Percentiles rank a stretch among this genome's conserved stretches.
These are phyloP conservation scores for Agriotes lineatus DNA, from an alignment of 2,888 invertebrate genomes.

Conservation along the genomic window DNA sequence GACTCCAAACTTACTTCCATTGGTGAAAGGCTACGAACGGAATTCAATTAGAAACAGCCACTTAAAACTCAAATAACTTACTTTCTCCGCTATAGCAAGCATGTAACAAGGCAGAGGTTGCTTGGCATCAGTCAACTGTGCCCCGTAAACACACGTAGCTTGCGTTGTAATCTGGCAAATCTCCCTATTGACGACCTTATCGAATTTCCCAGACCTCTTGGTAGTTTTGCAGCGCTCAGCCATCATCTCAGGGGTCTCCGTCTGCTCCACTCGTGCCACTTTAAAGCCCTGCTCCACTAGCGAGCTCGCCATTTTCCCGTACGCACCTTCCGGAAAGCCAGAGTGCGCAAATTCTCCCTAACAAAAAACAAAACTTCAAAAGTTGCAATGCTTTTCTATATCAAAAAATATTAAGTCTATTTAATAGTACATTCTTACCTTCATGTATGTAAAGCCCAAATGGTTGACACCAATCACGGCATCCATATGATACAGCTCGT, in stretches of 20 bases:
- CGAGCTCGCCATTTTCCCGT: conserved; percentile 88
- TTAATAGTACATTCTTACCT: conserved; percentile 68
- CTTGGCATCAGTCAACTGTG: conserved; percentile 82
- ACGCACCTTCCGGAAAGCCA: conserved; percentile 97
- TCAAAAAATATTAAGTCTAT: too few relatives aligned
- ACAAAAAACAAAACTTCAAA: too few relatives aligned
- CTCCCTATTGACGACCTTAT: conserved; percentile 93
- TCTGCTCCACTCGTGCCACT: conserved; percentile 96
- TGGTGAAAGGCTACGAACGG: conserved; percentile 60
- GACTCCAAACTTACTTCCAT: conserved; percentile 80
- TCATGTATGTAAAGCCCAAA: conserved; percentile 94
- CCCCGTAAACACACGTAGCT: conserved; percentile 87
- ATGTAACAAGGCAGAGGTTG: conserved; percentile 78
- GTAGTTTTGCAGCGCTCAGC: conserved; percentile 77
- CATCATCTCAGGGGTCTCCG: conserved; percentile 98
- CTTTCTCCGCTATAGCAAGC: conserved; percentile 84
- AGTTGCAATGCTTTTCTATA: too few relatives aligned
- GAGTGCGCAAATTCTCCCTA: conserved; percentile 96
- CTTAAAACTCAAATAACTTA: neutral
- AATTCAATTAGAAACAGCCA: too few relatives aligned
- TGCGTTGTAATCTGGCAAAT: conserved; percentile 92
- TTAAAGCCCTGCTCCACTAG: conserved; percentile 93
- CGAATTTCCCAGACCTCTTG: conserved; percentile 78
- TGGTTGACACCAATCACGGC: conserved; percentile 93
- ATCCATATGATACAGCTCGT: conserved; percentile 99